Base-by-base conservation (phyloP, 2,888 invertebrate species). In the Ophion ventricosus region DNA sequence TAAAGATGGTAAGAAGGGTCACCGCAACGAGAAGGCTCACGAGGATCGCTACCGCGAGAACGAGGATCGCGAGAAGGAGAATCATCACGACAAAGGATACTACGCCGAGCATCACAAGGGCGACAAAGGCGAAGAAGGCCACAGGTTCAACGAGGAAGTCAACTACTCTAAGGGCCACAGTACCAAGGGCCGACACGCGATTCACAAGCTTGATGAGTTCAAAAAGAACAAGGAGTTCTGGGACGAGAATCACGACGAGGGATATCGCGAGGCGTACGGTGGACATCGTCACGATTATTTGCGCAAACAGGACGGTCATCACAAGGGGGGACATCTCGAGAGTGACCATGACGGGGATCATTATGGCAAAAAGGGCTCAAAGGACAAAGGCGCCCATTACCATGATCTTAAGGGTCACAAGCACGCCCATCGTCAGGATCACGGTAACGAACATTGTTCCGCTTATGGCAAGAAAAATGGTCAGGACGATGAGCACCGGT, bases 131-230 rank as follows among this genome's bases (percentile, higher is more conserved):
- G 96, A 97, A 91, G 97, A 97, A 91, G 97, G 96, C 1, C 96
- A 96, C 2, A 97, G 97, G 90, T 96, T 96, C 91, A 96, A 96
- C 5, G 96, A 97, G 90, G 97, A 97, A 91, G 97, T 97, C 89
- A 97, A 97, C 1, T 97, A 97, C 93, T 97, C 97, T 90, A 97
- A 97, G 90, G 97, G 97, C 0, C 89, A 97, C 86, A 97, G 97
- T 90, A 97, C 97, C 25, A 95, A 97, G 83, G 97, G 97, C 14
- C 97, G 96, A 92, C 97, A 97, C 0, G 94, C 95, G 69, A 95
- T 96, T 85, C 95, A 96, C 85, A 96, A 96, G 88, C 94, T 95
- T 70, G 96, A 96, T 2, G 95, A 96, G 85, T 96, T 96, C 0
- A 95, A 95, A 74, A 95, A 97, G 90, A 97, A 97, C 91, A 97